Base-by-base conservation (phyloP, 2,113 vertebrate species). In the Arizona elegans region DNA sequence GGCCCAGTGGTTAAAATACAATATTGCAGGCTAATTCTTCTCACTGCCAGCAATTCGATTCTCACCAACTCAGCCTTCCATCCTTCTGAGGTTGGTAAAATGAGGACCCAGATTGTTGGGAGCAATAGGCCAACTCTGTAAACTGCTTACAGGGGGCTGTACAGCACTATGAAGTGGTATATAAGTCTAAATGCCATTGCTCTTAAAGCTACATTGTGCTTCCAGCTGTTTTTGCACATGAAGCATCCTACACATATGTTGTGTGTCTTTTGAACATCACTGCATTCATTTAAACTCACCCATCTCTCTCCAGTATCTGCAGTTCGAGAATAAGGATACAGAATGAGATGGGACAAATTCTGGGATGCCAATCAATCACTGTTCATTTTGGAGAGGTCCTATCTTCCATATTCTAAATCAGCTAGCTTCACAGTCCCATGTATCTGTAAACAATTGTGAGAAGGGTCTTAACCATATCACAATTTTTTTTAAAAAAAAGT, bases 331-430 rank as follows among this genome's bases (percentile, higher is more conserved):
- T 75, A 75, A 75, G 6, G n/a, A 17, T 10, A 0, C 26, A n/a
- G 5, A 47, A 8, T 87, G 47, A 87, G 86, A 87, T 24, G 24
- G 86, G 86, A 53, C 7, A 15, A 29, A 54, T 29, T 29, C 15
- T 54, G 12, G 50, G 6, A 15, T 15, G 0, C 9, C 50, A 53
- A 1, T 13, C 5, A 17, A 1, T 13, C 5, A 17, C 0, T 47
- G 43, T 38, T 15, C 33, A 81, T 33, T 75, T 87, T 17, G 26
- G 52, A 23, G 26, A 1, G 26, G 3, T 0, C 24, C 13, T 0
- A 52, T 65, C 26, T 52, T 87, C 11, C 47, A 47, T 52, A 87
- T 11, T 52, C 50, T 13, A 26, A 87, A 13, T 24, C 86, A 87
- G 11, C 5, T 52, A 21, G 24, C 47, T 47, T 10, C 8, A 13